phyloP scores from a whole-genome alignment of 2,888 invertebrate species.

The Amblyteles armatorius region DNA sequence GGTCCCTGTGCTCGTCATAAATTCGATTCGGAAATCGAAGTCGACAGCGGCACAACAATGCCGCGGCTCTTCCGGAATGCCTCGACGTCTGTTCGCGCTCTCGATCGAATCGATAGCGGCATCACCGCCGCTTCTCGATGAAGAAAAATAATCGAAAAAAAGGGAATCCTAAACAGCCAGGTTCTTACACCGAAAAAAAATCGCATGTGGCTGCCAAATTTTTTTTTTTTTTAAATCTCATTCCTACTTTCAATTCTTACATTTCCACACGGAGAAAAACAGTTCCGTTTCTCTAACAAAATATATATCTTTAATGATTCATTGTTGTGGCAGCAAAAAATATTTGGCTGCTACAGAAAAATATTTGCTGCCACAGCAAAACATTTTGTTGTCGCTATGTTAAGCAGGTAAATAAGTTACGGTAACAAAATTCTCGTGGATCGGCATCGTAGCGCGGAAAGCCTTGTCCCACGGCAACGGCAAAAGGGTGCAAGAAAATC shows the following conservation, averaged over 20 bases:
- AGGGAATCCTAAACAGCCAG: not conserved
- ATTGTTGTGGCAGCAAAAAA: too few relatives aligned
- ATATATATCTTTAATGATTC: too few relatives aligned
- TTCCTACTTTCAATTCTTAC: too few relatives aligned
- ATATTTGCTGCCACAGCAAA: too few relatives aligned
- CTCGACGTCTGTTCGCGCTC: conserved; percentile 20
- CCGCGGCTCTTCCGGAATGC: not conserved
- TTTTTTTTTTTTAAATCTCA: too few relatives aligned
- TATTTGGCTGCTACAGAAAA: too few relatives aligned
- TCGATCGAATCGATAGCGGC: not conserved
- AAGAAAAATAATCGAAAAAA: not conserved
- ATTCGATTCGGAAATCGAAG: conserved; percentile 39
- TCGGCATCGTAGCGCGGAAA: conserved; percentile 8
- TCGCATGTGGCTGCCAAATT: too few relatives aligned
- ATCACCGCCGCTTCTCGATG: not conserved
- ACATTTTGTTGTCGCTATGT: too few relatives aligned
- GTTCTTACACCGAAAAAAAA: not conserved
- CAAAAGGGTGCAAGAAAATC: conserved; percentile 38
- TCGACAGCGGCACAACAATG: conserved; percentile 17
- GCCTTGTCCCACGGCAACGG: conserved; percentile 2
- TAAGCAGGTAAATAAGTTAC: too few relatives aligned
- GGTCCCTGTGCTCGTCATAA: conserved; percentile 22
- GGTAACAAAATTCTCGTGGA: too few relatives aligned
- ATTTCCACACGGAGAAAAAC: too few relatives aligned
- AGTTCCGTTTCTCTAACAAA: too few relatives aligned